Evolutionary conservation across 1,140 invertebrate species (phyloP).

Genomic region (Lamellibrachia luymesi): DNA sequence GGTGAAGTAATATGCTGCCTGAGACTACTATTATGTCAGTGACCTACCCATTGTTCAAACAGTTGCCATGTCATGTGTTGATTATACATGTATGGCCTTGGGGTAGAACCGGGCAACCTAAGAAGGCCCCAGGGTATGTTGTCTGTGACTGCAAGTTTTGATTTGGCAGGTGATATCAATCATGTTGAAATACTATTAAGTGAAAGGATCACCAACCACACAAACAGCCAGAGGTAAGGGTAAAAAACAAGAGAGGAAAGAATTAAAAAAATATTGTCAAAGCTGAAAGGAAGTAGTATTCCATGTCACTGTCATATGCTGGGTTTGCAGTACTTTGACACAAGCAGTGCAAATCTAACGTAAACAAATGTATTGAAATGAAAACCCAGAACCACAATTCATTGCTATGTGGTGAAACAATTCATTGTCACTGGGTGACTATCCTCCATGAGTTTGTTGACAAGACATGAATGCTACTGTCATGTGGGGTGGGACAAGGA

Average conservation of each 20-base stretch:
- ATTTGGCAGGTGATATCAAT: not conserved
- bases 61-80: not conserved
- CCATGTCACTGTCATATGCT: not conserved
- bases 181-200: constrained; percentile 1
- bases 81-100: not conserved
- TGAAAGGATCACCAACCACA: not conserved
- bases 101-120: not conserved
- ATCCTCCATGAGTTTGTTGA: not conserved
- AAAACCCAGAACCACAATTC: not conserved
- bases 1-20: not conserved
- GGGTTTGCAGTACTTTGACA: not conserved
- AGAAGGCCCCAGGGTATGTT: not conserved
- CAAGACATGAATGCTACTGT: not conserved
- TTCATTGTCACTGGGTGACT: not conserved
- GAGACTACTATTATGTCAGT: not conserved
- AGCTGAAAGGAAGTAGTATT: not conserved
- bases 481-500: not conserved
- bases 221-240: not conserved
- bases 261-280: not conserved
- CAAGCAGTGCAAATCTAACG: not conserved
- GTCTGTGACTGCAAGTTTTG: not conserved
- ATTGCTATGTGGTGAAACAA: not conserved
- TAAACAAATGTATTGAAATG: not conserved
- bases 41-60: not conserved
- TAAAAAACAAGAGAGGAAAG: not conserved